These are phyloP conservation scores for Polia nebulosa DNA, from an alignment of 2,888 invertebrate genomes.

Conservation along the genomic window DNA sequence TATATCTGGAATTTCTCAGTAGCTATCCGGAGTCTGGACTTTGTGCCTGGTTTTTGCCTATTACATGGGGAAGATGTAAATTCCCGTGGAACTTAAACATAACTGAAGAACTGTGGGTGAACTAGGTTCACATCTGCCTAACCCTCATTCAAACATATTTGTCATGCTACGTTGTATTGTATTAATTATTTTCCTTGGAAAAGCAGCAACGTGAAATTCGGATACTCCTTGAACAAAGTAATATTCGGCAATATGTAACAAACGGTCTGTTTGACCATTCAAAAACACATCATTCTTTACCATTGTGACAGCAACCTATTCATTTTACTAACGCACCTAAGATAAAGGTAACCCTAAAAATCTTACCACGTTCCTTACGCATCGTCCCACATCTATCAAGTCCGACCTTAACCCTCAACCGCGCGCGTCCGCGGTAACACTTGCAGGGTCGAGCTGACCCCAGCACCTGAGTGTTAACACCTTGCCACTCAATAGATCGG, in stretches of 20 bases:
- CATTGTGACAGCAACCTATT: not conserved
- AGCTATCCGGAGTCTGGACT: too few relatives aligned
- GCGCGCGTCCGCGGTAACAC: slow-evolving; percentile 39
- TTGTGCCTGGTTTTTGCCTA: too few relatives aligned
- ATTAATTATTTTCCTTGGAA: not conserved
- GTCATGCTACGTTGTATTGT: too few relatives aligned
- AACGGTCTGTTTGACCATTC: not conserved
- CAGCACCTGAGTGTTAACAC: slow-evolving; percentile 5
- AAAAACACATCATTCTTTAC: not conserved
- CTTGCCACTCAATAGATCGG: not conserved
- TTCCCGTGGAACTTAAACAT: too few relatives aligned
- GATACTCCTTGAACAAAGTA: not conserved
- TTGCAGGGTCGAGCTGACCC: slow-evolving; percentile 32
- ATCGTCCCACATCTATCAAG: slow-evolving; percentile 34
- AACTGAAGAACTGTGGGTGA: too few relatives aligned
- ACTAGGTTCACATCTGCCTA: too few relatives aligned
- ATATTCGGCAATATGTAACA: not conserved
- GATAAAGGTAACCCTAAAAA: slow-evolving; percentile 4
- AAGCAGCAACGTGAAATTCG: not conserved
- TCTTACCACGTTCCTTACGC: not conserved
- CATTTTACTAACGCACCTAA: too few relatives aligned
- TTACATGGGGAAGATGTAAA: too few relatives aligned
- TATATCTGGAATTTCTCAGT: too few relatives aligned
- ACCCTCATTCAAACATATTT: too few relatives aligned
- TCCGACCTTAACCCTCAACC: slow-evolving; percentile 35